Conservation (phyloP, 2,113 vertebrate species). For the Azemiops feae region DNA sequence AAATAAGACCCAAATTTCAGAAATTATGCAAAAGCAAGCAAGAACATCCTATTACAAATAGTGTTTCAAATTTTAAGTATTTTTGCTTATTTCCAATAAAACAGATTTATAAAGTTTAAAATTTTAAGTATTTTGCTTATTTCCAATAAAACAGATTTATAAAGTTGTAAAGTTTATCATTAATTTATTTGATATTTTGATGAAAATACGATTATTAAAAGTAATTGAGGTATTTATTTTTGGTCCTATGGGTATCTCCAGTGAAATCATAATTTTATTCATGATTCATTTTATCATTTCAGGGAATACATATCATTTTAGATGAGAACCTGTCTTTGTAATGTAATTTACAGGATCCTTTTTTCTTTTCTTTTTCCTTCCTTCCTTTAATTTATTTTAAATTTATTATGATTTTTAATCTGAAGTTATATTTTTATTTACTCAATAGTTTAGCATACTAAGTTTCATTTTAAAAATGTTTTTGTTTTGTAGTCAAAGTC, state of each 20-base stretch:
- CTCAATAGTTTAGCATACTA: background rate
- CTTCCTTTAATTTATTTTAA: background rate
- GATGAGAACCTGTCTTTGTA: background rate
- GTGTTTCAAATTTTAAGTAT: background rate
- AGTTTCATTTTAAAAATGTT: background rate
- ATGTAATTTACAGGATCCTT: background rate
- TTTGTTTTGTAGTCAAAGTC: background rate
- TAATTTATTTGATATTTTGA: background rate
- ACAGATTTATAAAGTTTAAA: background rate
- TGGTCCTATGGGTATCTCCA: background rate
- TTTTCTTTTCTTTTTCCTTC: background rate
- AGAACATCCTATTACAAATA: background rate
- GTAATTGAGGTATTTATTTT: background rate
- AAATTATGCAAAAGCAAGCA: background rate
- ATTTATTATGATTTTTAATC: background rate
- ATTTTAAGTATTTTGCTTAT: background rate
- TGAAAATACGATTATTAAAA: background rate
- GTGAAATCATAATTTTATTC: background rate
- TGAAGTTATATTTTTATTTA: background rate
- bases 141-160: background rate
- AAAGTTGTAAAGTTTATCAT: background rate
- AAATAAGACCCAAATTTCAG: background rate
- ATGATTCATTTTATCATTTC: background rate
- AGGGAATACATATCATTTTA: background rate
- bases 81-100: background rate